Evolutionary conservation across 2,888 invertebrate genomes (phyloP), one percentile per base, ranked within the genome.

Genomic region (Caenorhabditis sp.): DNA sequence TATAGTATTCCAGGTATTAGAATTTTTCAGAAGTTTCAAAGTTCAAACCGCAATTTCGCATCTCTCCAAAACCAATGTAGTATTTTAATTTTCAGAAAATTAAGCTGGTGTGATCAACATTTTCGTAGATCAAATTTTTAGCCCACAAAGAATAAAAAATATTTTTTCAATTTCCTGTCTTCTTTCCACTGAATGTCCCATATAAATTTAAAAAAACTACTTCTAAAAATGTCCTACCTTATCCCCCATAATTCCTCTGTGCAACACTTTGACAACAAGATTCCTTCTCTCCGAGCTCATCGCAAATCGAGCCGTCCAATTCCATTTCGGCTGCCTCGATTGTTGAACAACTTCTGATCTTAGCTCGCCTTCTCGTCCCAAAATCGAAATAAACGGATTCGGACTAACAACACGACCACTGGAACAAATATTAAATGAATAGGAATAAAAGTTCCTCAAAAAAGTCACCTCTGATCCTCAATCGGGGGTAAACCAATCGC

Each of bases 351-450:
- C 73, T 4, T 71, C 73, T 1, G 80, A 80, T 21, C 76, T 60
- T 17, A 82, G 63, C n/a, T 82, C 80, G 20, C 80, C 82, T 53
- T 82, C 80, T 36, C 82, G 53, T 8, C 77, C 78, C 0, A 70
- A 62, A 8, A 82, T 69, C 14, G 80, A 78, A 20, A 82, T 65
- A 63, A 70, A 77, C 0, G 76, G 63, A 3, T 60, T 70, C 0
- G 82, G 82, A 43, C 70, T 53, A 0, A 67, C 43, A 20, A 77
- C 61, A 0, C 59, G 62, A n/a, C 82, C 82, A 12, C 70, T 77
- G 57, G 8, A 64, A 62, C 31, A 4, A 31, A 31, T 31, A 31
- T 31, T 31, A 7, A 7, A 7, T 31, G 31, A 31, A 31, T 10
- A 7, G 4, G 5, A 10, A 31, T 7, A 31, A 31, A 31, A 7